phyloP scores from a whole-genome alignment of 2,888 invertebrate genomes.

The Pterostichus niger region DNA sequence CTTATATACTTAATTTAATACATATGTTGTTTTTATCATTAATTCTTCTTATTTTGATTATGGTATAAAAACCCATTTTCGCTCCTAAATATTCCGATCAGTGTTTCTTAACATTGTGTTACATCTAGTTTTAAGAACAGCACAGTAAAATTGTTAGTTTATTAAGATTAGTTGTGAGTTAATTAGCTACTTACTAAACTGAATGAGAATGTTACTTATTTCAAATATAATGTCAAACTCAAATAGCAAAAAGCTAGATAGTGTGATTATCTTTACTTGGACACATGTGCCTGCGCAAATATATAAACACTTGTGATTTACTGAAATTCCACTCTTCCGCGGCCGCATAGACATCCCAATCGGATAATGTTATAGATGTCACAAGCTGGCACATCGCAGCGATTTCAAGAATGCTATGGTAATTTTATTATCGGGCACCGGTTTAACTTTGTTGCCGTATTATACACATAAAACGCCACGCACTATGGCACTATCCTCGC shows the following conservation, averaged over 20 bases:
- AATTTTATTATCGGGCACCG: constrained; percentile 46
- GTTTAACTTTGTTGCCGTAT: constrained; percentile 44
- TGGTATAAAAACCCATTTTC: too few relatives aligned
- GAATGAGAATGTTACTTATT: too few relatives aligned
- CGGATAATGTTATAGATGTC: constrained; percentile 59
- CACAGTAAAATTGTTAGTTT: too few relatives aligned
- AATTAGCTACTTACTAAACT: too few relatives aligned
- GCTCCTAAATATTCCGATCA: too few relatives aligned
- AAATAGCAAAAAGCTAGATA: background rate
- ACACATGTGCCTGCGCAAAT: constrained; percentile 14
- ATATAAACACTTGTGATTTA: constrained; percentile 53
- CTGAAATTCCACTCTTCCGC: constrained; percentile 40
- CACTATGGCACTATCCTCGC: constrained; percentile 6
- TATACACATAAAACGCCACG: constrained; percentile 27
- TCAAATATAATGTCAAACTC: too few relatives aligned
- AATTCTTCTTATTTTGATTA: too few relatives aligned
- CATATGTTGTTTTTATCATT: too few relatives aligned
- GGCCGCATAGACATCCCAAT: constrained; percentile 32
- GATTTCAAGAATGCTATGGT: constrained; percentile 57
- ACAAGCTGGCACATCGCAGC: constrained; percentile 30
- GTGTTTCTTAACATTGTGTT: too few relatives aligned
- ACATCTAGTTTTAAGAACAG: too few relatives aligned
- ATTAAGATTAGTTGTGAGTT: too few relatives aligned
- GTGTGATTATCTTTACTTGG: background rate
- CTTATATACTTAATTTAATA: too few relatives aligned